phyloP scores from a whole-genome alignment of 2,797 vertebrate genomes.

The Labeo calbasu region DNA sequence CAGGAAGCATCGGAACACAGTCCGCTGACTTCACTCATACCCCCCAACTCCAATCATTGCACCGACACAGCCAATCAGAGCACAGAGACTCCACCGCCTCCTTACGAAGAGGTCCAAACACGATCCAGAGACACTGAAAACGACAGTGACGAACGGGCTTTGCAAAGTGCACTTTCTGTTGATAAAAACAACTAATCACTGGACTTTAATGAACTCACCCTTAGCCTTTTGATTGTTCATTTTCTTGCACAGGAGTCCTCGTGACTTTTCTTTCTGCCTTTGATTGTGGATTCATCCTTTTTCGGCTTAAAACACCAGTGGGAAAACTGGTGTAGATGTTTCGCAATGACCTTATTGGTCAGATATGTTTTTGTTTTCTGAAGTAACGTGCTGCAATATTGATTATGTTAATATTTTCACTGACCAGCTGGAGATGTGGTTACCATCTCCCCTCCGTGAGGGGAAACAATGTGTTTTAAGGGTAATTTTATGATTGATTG shows the following conservation, averaged over 20 bases:
- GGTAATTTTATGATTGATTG: conserved; percentile 31
- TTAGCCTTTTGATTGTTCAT: conserved; percentile 56
- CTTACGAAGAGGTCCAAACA: conserved; percentile 73
- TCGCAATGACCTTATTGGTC: conserved; percentile 19
- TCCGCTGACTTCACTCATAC: conserved; percentile 56
- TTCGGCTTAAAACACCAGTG: conserved; percentile 11
- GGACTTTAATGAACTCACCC: conserved; percentile 9
- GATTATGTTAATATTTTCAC: conserved; percentile 65
- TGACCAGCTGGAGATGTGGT: conserved; percentile 63
- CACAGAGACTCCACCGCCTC: conserved; percentile 69
- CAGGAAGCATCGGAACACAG: conserved; percentile 63
- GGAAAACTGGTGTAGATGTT: conserved; percentile 13
- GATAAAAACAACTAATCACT: conserved; percentile 74
- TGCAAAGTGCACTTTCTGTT: conserved; percentile 62
- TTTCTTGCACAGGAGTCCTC: conserved; percentile 37
- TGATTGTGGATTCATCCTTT: conserved; percentile 27
- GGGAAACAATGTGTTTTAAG: conserved; percentile 45
- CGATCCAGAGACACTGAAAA: conserved; percentile 52
- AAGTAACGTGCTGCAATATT: conserved; percentile 30
- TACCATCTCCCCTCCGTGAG: conserved; percentile 68
- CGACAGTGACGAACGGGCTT: conserved; percentile 53
- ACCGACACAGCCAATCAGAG: conserved; percentile 57
- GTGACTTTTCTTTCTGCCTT: conserved; percentile 27
- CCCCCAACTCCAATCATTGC: conserved; percentile 55
- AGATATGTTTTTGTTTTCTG: background rate